Evolutionary conservation across 2,888 invertebrate species (phyloP).

Genomic region (Hydrotaea diabolus): DNA sequence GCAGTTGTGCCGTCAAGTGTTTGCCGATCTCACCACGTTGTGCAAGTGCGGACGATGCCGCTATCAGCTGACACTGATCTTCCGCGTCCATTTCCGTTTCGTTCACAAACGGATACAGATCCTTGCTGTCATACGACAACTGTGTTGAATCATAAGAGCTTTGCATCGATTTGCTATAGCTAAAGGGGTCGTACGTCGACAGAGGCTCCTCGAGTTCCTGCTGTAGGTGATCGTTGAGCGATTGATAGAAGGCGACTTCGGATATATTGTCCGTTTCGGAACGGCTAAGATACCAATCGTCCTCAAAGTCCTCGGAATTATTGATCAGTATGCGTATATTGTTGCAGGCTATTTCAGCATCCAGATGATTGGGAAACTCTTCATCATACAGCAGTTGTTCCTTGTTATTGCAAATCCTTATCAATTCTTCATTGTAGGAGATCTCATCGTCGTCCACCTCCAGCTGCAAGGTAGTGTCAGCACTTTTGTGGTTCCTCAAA

Average conservation of each 20-base stretch:
- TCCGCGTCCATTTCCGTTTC: slow-evolving; percentile 38
- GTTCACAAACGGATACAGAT: slow-evolving; percentile 47
- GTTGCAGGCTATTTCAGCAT: slow-evolving; percentile 66
- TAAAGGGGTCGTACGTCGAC: slow-evolving; percentile 61
- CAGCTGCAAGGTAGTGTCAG: slow-evolving; percentile 42
- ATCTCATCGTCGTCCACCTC: slow-evolving; percentile 61
- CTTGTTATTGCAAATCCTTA: slow-evolving; percentile 63
- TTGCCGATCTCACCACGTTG: neutral
- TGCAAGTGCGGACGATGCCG: slow-evolving; percentile 22
- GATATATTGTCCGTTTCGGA: slow-evolving; percentile 75
- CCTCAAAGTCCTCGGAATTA: slow-evolving; percentile 70
- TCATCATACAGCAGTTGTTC: slow-evolving; percentile 46
- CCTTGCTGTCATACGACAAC: slow-evolving; percentile 3
- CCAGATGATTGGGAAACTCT: slow-evolving; percentile 42
- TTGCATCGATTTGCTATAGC: slow-evolving; percentile 8
- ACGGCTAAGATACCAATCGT: slow-evolving; percentile 66
- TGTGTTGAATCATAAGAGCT: neutral
- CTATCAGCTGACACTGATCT: slow-evolving; percentile 41
- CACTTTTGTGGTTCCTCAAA: slow-evolving; percentile 73
- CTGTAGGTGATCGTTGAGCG: slow-evolving; percentile 76
- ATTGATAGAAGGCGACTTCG: slow-evolving; percentile 77
- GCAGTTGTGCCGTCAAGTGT: neutral
- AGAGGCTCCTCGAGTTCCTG: slow-evolving; percentile 61
- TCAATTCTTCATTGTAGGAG: slow-evolving; percentile 59
- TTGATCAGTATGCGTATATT: slow-evolving; percentile 76